These are phyloP conservation scores for Hydraecia micacea DNA, from an alignment of 2,888 invertebrate species.

Conservation along the genomic window DNA sequence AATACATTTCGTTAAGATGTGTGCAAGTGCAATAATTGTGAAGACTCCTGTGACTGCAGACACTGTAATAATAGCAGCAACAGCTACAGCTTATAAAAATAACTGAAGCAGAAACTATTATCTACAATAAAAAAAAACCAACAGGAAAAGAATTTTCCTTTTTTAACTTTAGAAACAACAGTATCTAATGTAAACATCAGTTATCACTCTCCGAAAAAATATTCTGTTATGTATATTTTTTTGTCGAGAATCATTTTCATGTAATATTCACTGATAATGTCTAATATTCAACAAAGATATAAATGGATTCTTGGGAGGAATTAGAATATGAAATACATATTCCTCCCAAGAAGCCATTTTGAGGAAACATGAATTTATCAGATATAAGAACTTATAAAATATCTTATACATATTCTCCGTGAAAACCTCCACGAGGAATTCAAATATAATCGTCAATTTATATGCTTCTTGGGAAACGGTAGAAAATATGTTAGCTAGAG, in stretches of 20 bases:
- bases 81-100: no score
- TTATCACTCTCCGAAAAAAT: conserved; percentile 1
- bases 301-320: no score
- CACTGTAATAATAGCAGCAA: no score
- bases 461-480: conserved; percentile 9
- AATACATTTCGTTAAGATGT: neutral
- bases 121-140: no score
- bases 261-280: conserved; percentile 11
- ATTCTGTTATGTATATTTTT: neutral
- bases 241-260: conserved; percentile 19
- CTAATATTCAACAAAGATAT: conserved; percentile 3
- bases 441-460: conserved; percentile 27
- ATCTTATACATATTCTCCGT: conserved; percentile 21
- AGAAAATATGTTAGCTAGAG: neutral
- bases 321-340: neutral
- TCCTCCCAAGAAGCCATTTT: conserved; percentile 23
- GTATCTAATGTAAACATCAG: conserved; percentile 8
- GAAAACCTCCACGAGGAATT: conserved; percentile 1
- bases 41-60: neutral
- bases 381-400: conserved; percentile 26
- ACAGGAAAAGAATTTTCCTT: neutral
- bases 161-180: no score
- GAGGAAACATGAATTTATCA: conserved; percentile 37
- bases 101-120: no score
- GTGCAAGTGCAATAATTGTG: neutral